A percentile compares a stretch with the other conserved stretches of the same genome.
These are phyloP conservation scores for Bryconaethiops microstoma DNA, from an alignment of 2,797 vertebrate species.

Conservation along the genomic window DNA sequence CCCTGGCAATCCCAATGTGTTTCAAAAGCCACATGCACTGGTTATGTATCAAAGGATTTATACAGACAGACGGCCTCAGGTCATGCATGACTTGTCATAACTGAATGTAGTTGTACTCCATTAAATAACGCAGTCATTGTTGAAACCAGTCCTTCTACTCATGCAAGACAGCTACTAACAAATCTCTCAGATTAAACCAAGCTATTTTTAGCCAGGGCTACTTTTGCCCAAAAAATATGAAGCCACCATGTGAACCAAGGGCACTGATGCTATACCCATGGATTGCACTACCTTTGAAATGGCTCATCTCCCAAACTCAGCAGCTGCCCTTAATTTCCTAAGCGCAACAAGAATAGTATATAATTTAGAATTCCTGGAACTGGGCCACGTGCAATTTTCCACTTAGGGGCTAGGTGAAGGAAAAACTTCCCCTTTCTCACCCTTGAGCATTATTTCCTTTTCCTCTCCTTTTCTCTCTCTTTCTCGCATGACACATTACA, in stretches of 20 bases:
- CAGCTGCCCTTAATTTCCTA: slow-evolving; percentile 69
- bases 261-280: slow-evolving; percentile 44
- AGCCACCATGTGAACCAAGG: slow-evolving; percentile 42
- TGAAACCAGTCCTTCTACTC: slow-evolving; percentile 39
- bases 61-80: slow-evolving; percentile 3
- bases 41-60: not conserved
- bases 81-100: slow-evolving; percentile 19
- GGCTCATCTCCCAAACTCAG: slow-evolving; percentile 48
- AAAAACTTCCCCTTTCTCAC: slow-evolving; percentile 31
- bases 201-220: slow-evolving; percentile 52
- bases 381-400: slow-evolving; percentile 42
- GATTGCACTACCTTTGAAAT: slow-evolving; percentile 57
- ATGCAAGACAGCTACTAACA: slow-evolving; percentile 32
- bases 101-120: slow-evolving; percentile 31
- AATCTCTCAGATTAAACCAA: slow-evolving; percentile 64
- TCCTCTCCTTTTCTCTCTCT: slow-evolving; percentile 26
- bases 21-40: not conserved
- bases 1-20: too few species aligned
- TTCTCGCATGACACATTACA: not conserved
- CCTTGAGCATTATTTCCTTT: slow-evolving; percentile 7
- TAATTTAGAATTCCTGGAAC: slow-evolving; percentile 66
- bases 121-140: slow-evolving; percentile 29
- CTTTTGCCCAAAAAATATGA: slow-evolving; percentile 46
- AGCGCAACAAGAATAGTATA: slow-evolving; percentile 63
- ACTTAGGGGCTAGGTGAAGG: slow-evolving; percentile 42